These are phyloP conservation scores for Callopanchax toddi DNA, from an alignment of 2,113 vertebrate species.

Conservation along the genomic window DNA sequence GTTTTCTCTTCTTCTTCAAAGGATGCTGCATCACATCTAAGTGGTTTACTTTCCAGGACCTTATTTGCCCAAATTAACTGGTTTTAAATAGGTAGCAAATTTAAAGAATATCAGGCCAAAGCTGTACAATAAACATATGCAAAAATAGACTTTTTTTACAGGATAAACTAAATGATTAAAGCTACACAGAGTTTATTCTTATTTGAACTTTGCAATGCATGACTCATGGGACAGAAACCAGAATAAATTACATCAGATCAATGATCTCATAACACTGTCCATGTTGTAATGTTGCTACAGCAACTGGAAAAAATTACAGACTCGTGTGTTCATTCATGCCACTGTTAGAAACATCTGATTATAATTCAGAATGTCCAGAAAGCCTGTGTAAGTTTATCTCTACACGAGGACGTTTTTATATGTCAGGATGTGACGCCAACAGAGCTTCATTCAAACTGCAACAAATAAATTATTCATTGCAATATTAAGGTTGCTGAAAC, in stretches of 20 bases:
- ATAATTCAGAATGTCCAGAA: constrained; percentile 37
- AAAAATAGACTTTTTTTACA: neutral
- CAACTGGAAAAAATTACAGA: constrained; percentile 72
- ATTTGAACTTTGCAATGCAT: constrained; percentile 19
- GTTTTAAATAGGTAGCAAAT: too few species aligned
- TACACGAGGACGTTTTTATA: constrained; percentile 11
- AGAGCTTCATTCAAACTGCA: neutral
- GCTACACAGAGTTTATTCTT: neutral
- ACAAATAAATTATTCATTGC: neutral
- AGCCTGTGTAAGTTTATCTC: constrained; percentile 18
- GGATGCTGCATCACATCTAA: neutral
- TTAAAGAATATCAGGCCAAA: neutral
- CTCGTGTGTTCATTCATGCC: constrained; percentile 34
- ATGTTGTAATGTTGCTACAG: constrained; percentile 61
- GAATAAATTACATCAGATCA: constrained; percentile 46
- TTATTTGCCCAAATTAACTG: neutral
- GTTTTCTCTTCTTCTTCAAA: constrained; percentile 14
- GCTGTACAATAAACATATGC: neutral
- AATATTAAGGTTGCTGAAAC: neutral
- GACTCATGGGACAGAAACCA: constrained; percentile 50
- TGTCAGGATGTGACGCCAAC: neutral
- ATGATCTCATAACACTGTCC: constrained; percentile 52
- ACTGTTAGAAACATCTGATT: constrained; percentile 60
- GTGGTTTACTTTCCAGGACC: constrained; percentile 1
- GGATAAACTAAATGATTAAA: constrained; percentile 12